These are phyloP conservation scores for Branchinecta sandiegonensis DNA, from an alignment of 2,888 invertebrate genomes.

Conservation along the genomic window DNA sequence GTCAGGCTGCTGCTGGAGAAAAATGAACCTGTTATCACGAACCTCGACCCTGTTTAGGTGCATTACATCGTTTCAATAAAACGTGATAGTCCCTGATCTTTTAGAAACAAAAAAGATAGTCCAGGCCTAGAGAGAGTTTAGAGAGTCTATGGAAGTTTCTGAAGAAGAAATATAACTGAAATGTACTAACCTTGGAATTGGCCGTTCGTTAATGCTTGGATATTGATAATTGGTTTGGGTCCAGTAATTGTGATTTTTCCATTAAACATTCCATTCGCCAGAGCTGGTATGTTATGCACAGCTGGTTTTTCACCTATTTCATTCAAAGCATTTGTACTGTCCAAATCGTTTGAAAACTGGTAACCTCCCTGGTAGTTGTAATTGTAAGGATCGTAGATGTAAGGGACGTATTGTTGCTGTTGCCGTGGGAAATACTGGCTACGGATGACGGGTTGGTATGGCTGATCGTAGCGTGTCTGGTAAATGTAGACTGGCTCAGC, in stretches of 20 bases:
- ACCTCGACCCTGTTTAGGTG: too few species aligned
- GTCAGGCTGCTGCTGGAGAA: too few species aligned
- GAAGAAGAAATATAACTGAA: too few species aligned
- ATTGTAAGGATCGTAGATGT: neutral
- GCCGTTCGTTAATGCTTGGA: slow-evolving; percentile 1
- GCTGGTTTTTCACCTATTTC: neutral
- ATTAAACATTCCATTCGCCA: neutral
- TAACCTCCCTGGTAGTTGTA: neutral
- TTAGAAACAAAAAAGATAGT: too few species aligned
- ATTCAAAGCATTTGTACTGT: neutral
- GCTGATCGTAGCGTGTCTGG: neutral
- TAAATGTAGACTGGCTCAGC: neutral
- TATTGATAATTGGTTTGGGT: neutral
- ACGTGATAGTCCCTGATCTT: too few species aligned
- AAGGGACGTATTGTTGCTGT: neutral
- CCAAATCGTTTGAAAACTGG: neutral
- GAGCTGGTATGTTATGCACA: neutral
- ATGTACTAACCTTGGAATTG: neutral
- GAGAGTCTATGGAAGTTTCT: too few species aligned
- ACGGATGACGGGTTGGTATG: neutral
- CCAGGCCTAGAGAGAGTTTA: too few species aligned
- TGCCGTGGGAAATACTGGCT: neutral
- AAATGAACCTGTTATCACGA: too few species aligned
- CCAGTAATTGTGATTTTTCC: neutral
- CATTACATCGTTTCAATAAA: too few species aligned